Evolutionary conservation across 92 coral and sea anemone species (phyloP).

Genomic region (Bergia puertoricense): DNA sequence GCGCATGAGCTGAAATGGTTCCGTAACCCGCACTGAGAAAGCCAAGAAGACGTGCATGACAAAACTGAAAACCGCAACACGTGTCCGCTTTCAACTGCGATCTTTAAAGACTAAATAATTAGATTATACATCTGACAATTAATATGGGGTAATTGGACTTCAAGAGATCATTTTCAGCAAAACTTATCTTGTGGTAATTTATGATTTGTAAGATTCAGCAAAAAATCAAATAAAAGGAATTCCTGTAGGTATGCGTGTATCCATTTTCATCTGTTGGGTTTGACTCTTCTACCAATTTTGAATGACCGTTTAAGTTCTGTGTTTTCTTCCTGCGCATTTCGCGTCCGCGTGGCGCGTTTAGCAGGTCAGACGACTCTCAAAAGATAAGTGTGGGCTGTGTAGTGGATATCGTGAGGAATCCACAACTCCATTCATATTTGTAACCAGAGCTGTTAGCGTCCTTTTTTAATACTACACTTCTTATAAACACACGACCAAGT

Average conservation of each 20-base stretch:
- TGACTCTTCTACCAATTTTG: not conserved
- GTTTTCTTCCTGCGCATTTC: no score
- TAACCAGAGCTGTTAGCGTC: slow-evolving; percentile 35
- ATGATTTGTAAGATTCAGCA: slow-evolving; percentile 19
- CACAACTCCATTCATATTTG: slow-evolving; percentile 34
- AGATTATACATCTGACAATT: slow-evolving; percentile 9
- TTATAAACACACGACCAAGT: slow-evolving; percentile 4
- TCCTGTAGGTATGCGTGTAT: slow-evolving; percentile 1
- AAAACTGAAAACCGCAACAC: slow-evolving; percentile 42
- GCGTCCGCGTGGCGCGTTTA: slow-evolving; percentile 19
- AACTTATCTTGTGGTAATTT: not conserved
- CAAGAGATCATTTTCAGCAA: slow-evolving; percentile 15
- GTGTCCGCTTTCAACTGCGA: slow-evolving; percentile 37
- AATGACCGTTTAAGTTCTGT: not conserved
- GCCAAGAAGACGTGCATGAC: not conserved
- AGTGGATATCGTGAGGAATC: slow-evolving; percentile 1
- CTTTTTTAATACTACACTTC: slow-evolving; percentile 33
- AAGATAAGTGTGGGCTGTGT: not conserved
- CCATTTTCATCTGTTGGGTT: not conserved
- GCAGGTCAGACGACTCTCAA: slow-evolving; percentile 1
- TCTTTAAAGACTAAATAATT: slow-evolving; percentile 14
- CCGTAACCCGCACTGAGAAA: not conserved
- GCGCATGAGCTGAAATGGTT: not conserved
- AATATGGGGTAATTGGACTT: slow-evolving; percentile 15
- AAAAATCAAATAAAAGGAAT: not conserved